Base-by-base conservation (phyloP, 2,888 invertebrate genomes). In the Lepidocyrtoides sp. region DNA sequence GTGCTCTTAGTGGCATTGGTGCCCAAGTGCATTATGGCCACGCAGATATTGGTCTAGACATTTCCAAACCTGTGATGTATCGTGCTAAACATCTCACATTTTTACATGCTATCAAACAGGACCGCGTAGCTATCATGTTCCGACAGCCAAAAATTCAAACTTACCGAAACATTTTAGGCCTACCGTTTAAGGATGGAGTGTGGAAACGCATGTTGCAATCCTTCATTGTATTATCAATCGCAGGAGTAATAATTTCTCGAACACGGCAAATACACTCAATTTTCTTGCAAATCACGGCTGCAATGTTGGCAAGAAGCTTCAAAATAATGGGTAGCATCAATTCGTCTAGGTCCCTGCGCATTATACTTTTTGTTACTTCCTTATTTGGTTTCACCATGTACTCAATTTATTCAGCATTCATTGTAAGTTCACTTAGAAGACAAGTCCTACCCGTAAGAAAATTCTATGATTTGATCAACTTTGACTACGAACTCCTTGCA, bases 391-490 rank as follows among this genome's bases (percentile, higher is more conserved):
- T 87, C 2, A 77, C 66, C 10, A 79, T 87, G 87, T 87, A 79
- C 17, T 87, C 87, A 20, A 79, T 79, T 41, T 87, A 87, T 26
- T 79, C 79, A 2, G 87, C 87, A n/a, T 63, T 87, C 12, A 87
- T 87, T 32, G 87, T 87, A 14, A 77, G 77, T 14, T 79, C 87
- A 8, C 41, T 87, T 60, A 57, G 79, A 20, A 26, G 48, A 14
- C 20, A 36, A 8, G 66, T 44, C 5, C 12, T 14, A 4, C 79
- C 87, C 0, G 26, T 87, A 8, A 77, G 32, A 36, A 63, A 14
- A 0, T 87, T 87, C n/a, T 10, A 60, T 3, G 79, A 87, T 36
- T 66, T 87, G 51, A 79, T 87, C 12, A 54, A 87, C 2, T 79
- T 26, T 41, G 29, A 66, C 0, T 87, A 79, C n/a, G 51, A 87